These are phyloP conservation scores for Empidonax traillii DNA, from an alignment of 2,113 vertebrate species.

Conservation along the genomic window DNA sequence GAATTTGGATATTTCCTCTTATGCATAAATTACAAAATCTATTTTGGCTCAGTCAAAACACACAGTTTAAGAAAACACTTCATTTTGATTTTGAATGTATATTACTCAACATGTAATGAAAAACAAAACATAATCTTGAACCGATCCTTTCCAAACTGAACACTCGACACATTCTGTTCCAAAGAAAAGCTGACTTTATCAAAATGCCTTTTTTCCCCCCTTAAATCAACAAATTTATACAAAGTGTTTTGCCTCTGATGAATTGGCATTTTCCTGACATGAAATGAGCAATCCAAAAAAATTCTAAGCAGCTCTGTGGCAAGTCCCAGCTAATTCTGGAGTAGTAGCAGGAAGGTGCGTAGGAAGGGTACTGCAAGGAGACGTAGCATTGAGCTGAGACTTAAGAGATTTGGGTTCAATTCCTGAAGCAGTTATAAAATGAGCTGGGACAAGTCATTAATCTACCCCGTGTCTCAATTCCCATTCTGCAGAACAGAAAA, in stretches of 20 bases:
- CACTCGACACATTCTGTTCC: constrained; percentile 45
- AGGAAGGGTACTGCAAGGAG: constrained; percentile 53
- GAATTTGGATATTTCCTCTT: constrained; percentile 4
- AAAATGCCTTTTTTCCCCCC: neutral
- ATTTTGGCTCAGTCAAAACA: constrained; percentile 48
- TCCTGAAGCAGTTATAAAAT: constrained; percentile 21
- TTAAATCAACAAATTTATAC: constrained; percentile 55
- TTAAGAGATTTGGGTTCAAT: constrained; percentile 43
- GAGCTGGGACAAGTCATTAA: constrained; percentile 33
- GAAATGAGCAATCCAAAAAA: constrained; percentile 52
- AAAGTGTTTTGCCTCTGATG: constrained; percentile 52
- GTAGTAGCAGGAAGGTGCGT: constrained; percentile 57
- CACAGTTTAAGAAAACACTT: constrained; percentile 51
- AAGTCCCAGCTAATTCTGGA: constrained; percentile 57
- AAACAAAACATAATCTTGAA: constrained; percentile 57
- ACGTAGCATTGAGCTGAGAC: neutral
- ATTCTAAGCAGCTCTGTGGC: constrained; percentile 35
- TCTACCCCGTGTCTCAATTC: neutral
- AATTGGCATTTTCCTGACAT: constrained; percentile 61
- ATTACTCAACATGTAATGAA: constrained; percentile 58
- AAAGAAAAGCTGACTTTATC: constrained; percentile 63
- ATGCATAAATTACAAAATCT: constrained; percentile 32
- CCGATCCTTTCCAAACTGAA: constrained; percentile 17
- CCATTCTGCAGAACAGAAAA: constrained; percentile 2
- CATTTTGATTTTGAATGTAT: constrained; percentile 57